These are phyloP conservation scores for Fukomys damarensis DNA, from an alignment of 2,113 vertebrate species.

Conservation along the genomic window DNA sequence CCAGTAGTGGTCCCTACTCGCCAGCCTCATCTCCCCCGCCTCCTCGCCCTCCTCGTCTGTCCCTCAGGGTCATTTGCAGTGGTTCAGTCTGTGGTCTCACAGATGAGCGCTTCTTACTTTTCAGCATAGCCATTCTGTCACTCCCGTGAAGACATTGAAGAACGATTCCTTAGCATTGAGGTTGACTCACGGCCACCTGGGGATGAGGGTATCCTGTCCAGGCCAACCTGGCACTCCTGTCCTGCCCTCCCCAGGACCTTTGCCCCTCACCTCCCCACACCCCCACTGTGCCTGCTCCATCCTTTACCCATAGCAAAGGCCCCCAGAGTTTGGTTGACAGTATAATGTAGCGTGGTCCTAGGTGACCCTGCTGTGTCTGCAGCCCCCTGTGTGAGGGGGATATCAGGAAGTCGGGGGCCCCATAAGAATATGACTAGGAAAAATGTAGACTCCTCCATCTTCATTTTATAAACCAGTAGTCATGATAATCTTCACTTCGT, in stretches of 20 bases:
- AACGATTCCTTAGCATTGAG: neutral
- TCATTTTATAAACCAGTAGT: rapidly evolving
- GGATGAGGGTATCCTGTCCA: too few species aligned
- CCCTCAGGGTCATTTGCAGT: neutral
- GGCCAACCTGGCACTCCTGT: neutral
- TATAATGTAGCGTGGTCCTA: neutral
- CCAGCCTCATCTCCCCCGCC: rapidly evolving
- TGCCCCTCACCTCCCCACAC: too few species aligned
- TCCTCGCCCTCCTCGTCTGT: neutral
- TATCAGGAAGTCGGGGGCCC: neutral
- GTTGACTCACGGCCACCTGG: neutral
- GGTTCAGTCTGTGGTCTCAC: neutral
- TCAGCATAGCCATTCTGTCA: rapidly evolving
- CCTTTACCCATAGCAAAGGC: neutral
- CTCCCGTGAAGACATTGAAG: neutral
- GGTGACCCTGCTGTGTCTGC: neutral
- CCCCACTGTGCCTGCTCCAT: neutral
- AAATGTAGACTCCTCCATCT: neutral
- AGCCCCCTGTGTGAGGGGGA: neutral
- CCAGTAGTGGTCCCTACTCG: rapidly evolving
- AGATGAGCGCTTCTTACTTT: neutral
- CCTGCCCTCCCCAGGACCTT: neutral
- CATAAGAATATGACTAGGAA: neutral
- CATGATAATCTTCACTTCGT: rapidly evolving
- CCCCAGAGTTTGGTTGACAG: neutral